Evolutionary conservation across 2,113 vertebrate genomes (phyloP).

Genomic region (Calonectris borealis): DNA sequence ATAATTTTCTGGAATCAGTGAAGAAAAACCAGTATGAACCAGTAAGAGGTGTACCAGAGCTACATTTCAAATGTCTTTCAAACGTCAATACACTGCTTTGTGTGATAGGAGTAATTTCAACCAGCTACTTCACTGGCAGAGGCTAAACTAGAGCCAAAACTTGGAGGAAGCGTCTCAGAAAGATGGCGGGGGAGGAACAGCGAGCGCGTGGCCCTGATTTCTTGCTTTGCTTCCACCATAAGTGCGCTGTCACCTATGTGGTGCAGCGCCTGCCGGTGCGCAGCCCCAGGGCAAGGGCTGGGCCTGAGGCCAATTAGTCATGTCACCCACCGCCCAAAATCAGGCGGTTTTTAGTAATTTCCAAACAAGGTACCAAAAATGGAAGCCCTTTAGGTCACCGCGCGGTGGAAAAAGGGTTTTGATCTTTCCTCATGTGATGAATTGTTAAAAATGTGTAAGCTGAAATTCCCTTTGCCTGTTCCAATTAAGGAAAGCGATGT

Average conservation of each 20-base stretch:
- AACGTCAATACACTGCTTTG: background rate
- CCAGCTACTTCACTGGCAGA: background rate
- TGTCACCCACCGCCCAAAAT: background rate
- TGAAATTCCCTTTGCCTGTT: background rate
- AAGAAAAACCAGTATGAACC: background rate
- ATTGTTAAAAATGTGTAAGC: background rate
- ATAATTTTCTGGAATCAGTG: background rate
- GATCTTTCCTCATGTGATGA: background rate
- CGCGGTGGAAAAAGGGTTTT: background rate
- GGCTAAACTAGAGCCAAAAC: background rate
- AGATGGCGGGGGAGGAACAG: fast-evolving
- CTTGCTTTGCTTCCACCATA: background rate
- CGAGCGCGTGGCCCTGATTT: fast-evolving
- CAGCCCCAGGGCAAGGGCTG: background rate
- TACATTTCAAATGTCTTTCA: background rate
- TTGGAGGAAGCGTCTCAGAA: background rate
- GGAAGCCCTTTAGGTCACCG: background rate
- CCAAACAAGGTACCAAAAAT: background rate
- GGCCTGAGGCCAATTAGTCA: background rate
- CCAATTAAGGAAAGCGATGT: background rate
- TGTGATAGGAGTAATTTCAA: background rate
- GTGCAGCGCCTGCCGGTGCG: fast-evolving
- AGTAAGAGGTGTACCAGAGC: background rate
- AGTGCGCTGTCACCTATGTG: fast-evolving
- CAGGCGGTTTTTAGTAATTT: background rate